Base-by-base conservation (phyloP, 2,888 invertebrate genomes). In the Andrena fulva region DNA sequence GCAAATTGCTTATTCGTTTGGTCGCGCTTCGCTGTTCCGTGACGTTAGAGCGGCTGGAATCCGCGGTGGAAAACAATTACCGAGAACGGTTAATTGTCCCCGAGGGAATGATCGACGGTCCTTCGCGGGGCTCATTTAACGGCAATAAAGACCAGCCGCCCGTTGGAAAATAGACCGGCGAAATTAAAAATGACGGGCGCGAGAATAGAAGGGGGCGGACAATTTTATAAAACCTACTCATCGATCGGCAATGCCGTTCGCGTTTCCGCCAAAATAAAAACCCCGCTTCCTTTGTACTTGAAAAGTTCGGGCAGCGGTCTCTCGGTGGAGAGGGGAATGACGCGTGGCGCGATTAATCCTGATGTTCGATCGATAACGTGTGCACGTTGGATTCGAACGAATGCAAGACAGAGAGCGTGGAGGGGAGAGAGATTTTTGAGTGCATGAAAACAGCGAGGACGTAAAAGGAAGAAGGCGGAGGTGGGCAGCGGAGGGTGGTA, bases 41-140 rank as follows among this genome's bases (percentile, higher is more conserved):
- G 12, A 8, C 48, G 31, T 10, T 42, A 52, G 20, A 8, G 29
- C 42, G 42, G 48, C 35, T 48, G 12, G 12, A 24, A 68, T 16
- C 77, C 42, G 56, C 68, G 62, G 60, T 35, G 54, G 16, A 67
- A 64, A 63, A 74, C 59, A 84, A 71, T 84, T 76, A 62, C 48
- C 20, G 66, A 33, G 35, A 24, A 73, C 66, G 74, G 60, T 80
- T 76, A 77, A 85, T 85, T 85, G 74, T 20, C 50, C 6, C 24
- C 31, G 70, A 52, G 35, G 63, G 60, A 75, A 75, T 35, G 50
- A 20, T 52, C 52, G 12, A 1, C 63, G 33, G 33, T 31, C n/a
- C 50, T 84, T 73, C 62, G 52, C 42, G 62, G n/a, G 48, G 63
- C 20, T 79, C 79, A 24, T 70, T 76, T 82, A 67, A 63, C 70